Base-by-base conservation (phyloP, 2,888 invertebrate species). In the Agriopis marginaria region DNA sequence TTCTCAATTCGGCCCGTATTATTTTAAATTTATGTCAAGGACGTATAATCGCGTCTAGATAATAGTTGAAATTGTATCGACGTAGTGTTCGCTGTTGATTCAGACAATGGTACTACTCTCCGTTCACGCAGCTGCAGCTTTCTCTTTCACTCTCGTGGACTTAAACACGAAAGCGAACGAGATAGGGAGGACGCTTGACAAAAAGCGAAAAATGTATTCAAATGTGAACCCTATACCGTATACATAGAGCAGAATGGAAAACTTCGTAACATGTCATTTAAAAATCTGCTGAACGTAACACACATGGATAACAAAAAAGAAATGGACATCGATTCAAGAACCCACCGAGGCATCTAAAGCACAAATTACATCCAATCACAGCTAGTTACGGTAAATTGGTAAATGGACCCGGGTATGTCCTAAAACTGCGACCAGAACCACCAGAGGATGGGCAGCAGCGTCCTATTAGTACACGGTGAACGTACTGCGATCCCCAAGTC, bases 1-100 rank as follows among this genome's bases (percentile, higher is more conserved):
- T 23, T 23, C 17, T 23, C 17, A 23, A 23, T 23, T 23, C 17
- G 17, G 17, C 17, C 17, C 17, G 17, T 23, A 23, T 23, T 23
- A 23, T 2, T 23, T 23, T 23, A 23, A 23, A 12, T 47, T n/a
- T 4, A 45, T 47, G 66, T 42, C 66, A 66, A 66, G 66, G 49
- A 66, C 9, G 10, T 53, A 8, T 5, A 11, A 47, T 53, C 68
- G 58, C 68, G 68, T 59, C 63, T 45, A 32, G 11, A 39, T 14
- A 10, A 17, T 17, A 39, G 9, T 55, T 60, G 47, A 54, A 54
- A 66, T 58, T 58, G 64, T 62, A 58, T 62, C 54, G 58, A 66
- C 47, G 45, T 63, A 68, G 67, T 68, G 58, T 63, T 51, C 56
- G 61, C 58, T 68, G 62, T 62, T 55, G 44, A 45, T 68, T 61